Percentiles rank a stretch among this genome's conserved stretches.
Evolutionary conservation across 2,888 invertebrate species (phyloP).

Genomic region (Xestia rhomboidea): DNA sequence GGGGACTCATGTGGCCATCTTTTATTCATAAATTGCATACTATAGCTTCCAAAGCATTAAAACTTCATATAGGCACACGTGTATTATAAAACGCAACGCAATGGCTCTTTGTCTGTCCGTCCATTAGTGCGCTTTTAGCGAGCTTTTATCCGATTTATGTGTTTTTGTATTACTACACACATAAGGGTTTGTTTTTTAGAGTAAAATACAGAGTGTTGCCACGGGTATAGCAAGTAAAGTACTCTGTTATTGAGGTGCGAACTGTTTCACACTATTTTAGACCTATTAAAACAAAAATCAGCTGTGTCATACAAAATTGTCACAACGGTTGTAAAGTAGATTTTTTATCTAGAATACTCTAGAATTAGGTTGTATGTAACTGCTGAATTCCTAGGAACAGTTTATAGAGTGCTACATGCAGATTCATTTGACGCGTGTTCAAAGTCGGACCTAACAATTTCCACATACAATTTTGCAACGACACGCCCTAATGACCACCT

Average conservation of each 20-base stretch:
- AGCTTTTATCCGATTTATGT: constrained; percentile 19
- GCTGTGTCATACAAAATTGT: neutral
- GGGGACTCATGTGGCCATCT: constrained; percentile 23
- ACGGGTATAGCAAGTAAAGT: neutral
- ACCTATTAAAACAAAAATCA: neutral
- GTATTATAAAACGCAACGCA: constrained; percentile 16
- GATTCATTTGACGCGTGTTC: neutral
- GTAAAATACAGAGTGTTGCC: neutral
- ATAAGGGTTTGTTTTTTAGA: neutral
- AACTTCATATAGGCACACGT: neutral
- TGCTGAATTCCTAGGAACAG: no score
- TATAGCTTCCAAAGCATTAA: constrained; percentile 23
- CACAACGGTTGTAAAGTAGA: no score
- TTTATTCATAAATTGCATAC: constrained; percentile 45
- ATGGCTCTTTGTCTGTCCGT: constrained; percentile 17
- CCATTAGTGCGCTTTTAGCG: constrained; percentile 42
- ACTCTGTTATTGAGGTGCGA: neutral
- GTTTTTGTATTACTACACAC: neutral
- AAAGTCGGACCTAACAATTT: neutral
- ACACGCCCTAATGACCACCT: neutral
- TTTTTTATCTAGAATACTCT: no score
- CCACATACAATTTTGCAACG: neutral
- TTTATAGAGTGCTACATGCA: neutral
- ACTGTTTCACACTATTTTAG: neutral
- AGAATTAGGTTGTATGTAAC: no score